Base-by-base conservation (phyloP, 2,113 vertebrate species). In the Sinocyclocheilus grahami region DNA sequence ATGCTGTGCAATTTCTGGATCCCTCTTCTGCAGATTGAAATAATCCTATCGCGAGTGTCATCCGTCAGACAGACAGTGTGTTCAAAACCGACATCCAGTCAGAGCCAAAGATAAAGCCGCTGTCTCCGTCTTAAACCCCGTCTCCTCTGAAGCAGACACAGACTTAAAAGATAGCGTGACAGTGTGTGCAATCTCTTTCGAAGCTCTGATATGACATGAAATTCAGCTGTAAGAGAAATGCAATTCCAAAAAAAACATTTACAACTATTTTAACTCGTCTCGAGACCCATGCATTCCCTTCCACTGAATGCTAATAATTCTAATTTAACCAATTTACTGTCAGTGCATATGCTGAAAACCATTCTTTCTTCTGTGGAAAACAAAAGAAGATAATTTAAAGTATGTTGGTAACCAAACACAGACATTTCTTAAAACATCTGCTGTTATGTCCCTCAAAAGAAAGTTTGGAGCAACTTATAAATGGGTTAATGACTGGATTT, bases 61-160 rank as follows among this genome's bases (percentile, higher is more conserved):
- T 82, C n/a, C 24, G 24, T 82, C 80, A 67, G 42, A 67, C 60
- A 80, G 55, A 78, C 46, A 76, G 24, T 9, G 74, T 65, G 60
- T 48, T 65, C 37, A 65, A 81, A 81, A 62, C 5, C 58, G 3
- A 51, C n/a, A 80, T 62, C 20, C 78, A 63, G 37, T 80, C 55
- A 63, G 9, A 67, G 80, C 80, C 80, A 69, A 30, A 82, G 80
- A 82, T 65, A 80, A 82, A 82, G 80, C 80, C 20, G 39, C 60
- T 5, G 7, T 67, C 62, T 51, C 78, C 18, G 24, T 24, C 30
- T 16, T 62, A 46, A 63, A 39, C 33, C 55, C 78, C 0, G 58
- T 24, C 58, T 42, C 10, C 30, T 63, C 5, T 63, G 22, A 79
- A 80, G 12, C 78, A 80, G 78, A 24, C 37, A 16, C 20, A 33